These are phyloP conservation scores for Myopa tessellatipennis DNA, from an alignment of 2,888 invertebrate genomes.

Conservation along the genomic window DNA sequence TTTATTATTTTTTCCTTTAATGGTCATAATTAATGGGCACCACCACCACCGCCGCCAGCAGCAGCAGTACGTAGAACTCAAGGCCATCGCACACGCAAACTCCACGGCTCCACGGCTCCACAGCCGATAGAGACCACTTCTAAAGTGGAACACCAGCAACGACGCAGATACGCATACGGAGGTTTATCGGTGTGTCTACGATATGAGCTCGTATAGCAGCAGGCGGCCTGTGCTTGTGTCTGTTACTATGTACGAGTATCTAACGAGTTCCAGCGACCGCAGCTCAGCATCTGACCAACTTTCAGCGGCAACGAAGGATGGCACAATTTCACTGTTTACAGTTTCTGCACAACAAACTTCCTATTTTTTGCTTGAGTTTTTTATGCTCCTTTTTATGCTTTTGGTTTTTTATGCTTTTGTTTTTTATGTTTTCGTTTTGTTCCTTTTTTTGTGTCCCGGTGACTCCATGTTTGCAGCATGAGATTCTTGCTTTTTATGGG, in stretches of 20 bases:
- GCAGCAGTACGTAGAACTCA: slow-evolving; percentile 17
- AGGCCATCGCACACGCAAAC: slow-evolving; percentile 12
- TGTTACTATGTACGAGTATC: background rate
- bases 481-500: background rate
- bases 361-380: no score
- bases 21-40: slow-evolving; percentile 16
- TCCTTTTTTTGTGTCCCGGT: slow-evolving; percentile 1
- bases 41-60: background rate
- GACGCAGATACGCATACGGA: background rate
- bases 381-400: background rate
- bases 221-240: slow-evolving; percentile 1
- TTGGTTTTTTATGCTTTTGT: background rate
- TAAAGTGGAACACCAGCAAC: slow-evolving; percentile 7
- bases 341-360: slow-evolving; percentile 30
- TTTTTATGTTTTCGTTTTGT: background rate
- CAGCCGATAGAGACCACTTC: background rate
- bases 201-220: background rate
- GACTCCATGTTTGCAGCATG: slow-evolving; percentile 20
- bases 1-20: background rate
- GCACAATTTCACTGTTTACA: slow-evolving; percentile 39
- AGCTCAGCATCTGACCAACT: slow-evolving; percentile 32
- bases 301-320: slow-evolving; percentile 7
- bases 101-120: background rate
- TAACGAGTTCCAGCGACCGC: slow-evolving; percentile 23
- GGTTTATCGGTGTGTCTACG: background rate